phyloP scores from a whole-genome alignment of 1,140 invertebrate genomes.

The Diabrotica virgifera region DNA sequence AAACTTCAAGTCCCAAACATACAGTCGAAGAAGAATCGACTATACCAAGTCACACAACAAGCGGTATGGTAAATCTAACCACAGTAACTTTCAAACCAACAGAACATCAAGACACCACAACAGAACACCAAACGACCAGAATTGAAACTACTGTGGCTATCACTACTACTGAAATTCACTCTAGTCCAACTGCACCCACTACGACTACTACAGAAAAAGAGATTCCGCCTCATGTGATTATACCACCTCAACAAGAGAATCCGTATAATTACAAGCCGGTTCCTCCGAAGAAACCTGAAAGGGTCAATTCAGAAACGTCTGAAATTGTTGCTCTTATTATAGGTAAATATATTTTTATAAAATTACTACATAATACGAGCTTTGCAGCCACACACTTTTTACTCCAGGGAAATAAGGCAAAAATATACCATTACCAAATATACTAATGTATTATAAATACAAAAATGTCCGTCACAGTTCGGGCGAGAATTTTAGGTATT shows the following conservation, averaged over 20 bases:
- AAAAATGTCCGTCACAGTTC: too few species aligned
- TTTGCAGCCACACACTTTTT: too few species aligned
- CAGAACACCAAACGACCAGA: slow-evolving; percentile 32
- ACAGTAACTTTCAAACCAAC: not conserved
- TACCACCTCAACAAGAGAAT: not conserved
- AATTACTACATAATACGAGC: too few species aligned
- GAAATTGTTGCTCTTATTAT: slow-evolving; percentile 77
- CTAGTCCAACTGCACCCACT: not conserved
- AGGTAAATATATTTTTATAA: slow-evolving; percentile 40
- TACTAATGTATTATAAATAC: too few species aligned
- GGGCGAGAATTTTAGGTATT: too few species aligned
- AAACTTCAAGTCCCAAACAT: slow-evolving; percentile 24
- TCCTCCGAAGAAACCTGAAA: slow-evolving; percentile 52
- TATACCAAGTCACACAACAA: slow-evolving; percentile 5
- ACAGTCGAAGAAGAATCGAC: slow-evolving; percentile 24
- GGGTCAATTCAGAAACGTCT: slow-evolving; percentile 69
- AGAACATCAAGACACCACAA: not conserved
- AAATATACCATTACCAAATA: too few species aligned
- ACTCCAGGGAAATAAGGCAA: too few species aligned
- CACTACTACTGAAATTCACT: slow-evolving; percentile 28
- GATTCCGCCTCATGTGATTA: slow-evolving; percentile 3
- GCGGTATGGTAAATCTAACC: slow-evolving; percentile 32
- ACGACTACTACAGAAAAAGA: slow-evolving; percentile 28
- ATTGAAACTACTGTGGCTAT: slow-evolving; percentile 46
- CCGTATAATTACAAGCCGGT: slow-evolving; percentile 40